Evolutionary conservation across 2,888 invertebrate genomes (phyloP), one percentile per base, ranked within the genome.

Genomic region (Catotricha subobsoleta): DNA sequence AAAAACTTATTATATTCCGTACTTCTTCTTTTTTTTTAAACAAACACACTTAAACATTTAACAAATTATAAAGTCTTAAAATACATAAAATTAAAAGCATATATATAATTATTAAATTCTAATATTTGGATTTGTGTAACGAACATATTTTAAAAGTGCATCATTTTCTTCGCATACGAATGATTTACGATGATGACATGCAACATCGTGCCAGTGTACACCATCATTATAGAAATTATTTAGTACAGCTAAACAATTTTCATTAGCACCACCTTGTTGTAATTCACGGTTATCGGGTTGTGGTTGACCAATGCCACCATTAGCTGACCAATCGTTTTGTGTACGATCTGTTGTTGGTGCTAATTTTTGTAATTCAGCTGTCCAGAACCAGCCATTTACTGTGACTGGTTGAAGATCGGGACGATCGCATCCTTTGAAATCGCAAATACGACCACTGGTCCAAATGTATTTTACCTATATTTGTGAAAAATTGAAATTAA

Each of bases 381-480:
- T 86, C 87, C 87, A 88, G 71, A 88, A 88, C 88, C 88, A 88
- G 29, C 88, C 88, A 56, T 87, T 84, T 47, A 86, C 62, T 42
- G 73, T 71, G 47, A 77, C 69, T 27, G 88, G 88, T 50, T 83
- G 77, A 49, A 88, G 67, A 58, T 88, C 88, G 23, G 80, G 72
- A 42, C 88, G 74, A 54, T 84, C 82, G 57, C 88, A 88, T 45
- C 87, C 87, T 60, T 82, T 80, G 68, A 88, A 88, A 64, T 88
- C 87, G 55, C 88, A 88, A 39, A 84, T 67, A 47, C 88, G 79
- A 43, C 88, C 88, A 40, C 83, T 83, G 19, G 88, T 87, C 88
- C 88, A 88, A 56, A 87, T 87, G 64, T 87, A 88, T 65, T 83
- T 83, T 25, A 82, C 75, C 72, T 82, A 62, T 20, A 59, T 8